Base-by-base conservation (phyloP, 2,888 invertebrate genomes). In the Leptothorax acervorum region DNA sequence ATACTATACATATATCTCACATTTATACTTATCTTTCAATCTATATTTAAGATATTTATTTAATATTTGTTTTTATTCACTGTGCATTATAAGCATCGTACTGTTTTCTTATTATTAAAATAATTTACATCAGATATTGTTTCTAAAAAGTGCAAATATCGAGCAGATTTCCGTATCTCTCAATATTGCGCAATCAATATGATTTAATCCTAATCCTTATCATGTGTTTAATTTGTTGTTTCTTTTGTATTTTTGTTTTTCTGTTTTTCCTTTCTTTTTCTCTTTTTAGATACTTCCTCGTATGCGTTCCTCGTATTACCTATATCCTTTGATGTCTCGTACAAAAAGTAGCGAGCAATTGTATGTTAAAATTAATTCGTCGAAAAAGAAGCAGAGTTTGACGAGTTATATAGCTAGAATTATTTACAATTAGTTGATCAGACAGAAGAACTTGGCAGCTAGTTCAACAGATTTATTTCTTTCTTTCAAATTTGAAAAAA, bases 81-180 rank as follows among this genome's bases (percentile, higher is more conserved):
- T 48, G 8, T 48, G 8, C 18, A 45, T 35, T 70, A 71, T 70
- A 45, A n/a, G 12, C 4, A 81, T 18, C 4, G 1, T 31, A 18
- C 6, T 31, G 11, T 4, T 70, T 39, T 28, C 3, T 78, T 51
- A 31, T n/a, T 45, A 5, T 35, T 39, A 48, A 23, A 45, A 42
- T 75, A 62, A 71, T 85, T 83, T 65, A 28, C 9, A 12, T 57
- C 4, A 66, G 9, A 8, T 57, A 73, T 70, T 51, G 3, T 65
- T 74, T 55, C 8, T 75, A 42, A 1, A 45, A 48, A 78, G n/a
- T 63, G 55, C 11, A 74, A 85, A 82, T 73, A 63, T 55, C 39
- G 83, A 90, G 74, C 85, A 86, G 84, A 85, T 66, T 79, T 89
- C 86, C 86, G 86, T 87, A 86, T 90, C 87, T 86, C 90, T 90